phyloP scores from a whole-genome alignment of 2,113 vertebrate genomes.

The Antigone vipio region DNA sequence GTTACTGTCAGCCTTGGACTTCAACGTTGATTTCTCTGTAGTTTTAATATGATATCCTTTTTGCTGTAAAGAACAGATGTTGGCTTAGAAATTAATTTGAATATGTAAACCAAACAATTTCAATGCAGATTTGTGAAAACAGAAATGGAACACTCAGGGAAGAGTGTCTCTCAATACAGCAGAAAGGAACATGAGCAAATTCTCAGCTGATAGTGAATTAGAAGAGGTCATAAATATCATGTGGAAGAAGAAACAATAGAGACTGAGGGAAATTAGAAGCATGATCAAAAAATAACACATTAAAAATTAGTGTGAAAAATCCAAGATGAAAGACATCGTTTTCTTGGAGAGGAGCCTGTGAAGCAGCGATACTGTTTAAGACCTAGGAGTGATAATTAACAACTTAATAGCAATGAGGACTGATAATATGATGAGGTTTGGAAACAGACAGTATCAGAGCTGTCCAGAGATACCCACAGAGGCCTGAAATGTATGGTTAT shows the following conservation, averaged over 20 bases:
- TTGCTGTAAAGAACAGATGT: neutral
- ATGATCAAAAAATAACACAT: neutral
- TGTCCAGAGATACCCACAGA: neutral
- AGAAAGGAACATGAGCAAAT: neutral
- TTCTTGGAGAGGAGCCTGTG: neutral
- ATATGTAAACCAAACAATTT: neutral
- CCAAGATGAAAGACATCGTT: neutral
- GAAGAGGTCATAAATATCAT: neutral
- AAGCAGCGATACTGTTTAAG: neutral
- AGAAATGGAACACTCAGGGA: neutral
- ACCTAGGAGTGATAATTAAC: neutral
- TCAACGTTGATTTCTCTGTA: neutral
- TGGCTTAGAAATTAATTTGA: neutral
- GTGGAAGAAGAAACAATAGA: neutral
- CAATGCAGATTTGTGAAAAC: neutral
- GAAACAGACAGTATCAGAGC: neutral
- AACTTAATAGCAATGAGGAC: neutral
- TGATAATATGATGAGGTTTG: neutral
- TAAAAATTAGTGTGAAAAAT: neutral
- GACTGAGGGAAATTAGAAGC: neutral
- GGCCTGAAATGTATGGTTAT: neutral
- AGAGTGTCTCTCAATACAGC: neutral
- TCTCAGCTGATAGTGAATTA: neutral
- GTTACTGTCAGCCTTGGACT: neutral
- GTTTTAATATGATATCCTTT: neutral